Base-by-base conservation (phyloP, 2,113 vertebrate species). In the Gambusia holbrooki region DNA sequence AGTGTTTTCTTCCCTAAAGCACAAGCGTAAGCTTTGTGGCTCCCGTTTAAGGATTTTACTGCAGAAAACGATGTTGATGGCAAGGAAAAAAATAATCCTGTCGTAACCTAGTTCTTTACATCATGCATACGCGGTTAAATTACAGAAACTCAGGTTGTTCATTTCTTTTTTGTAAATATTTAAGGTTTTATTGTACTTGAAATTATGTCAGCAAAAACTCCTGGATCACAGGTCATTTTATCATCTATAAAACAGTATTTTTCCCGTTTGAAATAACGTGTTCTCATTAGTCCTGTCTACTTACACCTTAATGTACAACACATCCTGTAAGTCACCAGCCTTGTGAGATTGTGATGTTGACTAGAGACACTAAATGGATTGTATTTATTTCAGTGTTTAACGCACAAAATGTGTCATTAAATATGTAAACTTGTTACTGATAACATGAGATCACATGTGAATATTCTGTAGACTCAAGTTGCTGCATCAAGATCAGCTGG, bases 371-470 rank as follows among this genome's bases (percentile, higher is more conserved):
- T 90, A 85, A 40, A 60, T 61, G 0, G 69, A 62, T 64, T 76
- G 22, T 82, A 88, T 89, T 90, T 89, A 84, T 86, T 83, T 82
- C 1, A 70, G 27, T 54, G 22, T 4, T 73, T 81, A 66, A 87
- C 0, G 27, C 63, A 85, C 81, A 79, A 13, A 74, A 75, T 27
- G 25, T 28, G 30, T 64, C 1, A 37, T 75, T 79, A 6, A 62
- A n/a, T 61, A 13, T 71, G 14, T 37, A 3, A 37, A 37, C 5
- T 84, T 69, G 61, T 77, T 51, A 78, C n/a, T 79, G 63, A 79
- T 40, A 61, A 30, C 76, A 28, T 75, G 42, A 78, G 30, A 78
- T 76, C 1, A 45, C 72, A 14, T 88, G 66, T 79, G 42, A 72
- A 65, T 78, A 69, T 73, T 22, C 48, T 71, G 64, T 76, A 65